Evolutionary conservation across 1,140 invertebrate genomes (phyloP), one percentile per base, ranked within the genome.

Genomic region (Cylas formicarius): DNA sequence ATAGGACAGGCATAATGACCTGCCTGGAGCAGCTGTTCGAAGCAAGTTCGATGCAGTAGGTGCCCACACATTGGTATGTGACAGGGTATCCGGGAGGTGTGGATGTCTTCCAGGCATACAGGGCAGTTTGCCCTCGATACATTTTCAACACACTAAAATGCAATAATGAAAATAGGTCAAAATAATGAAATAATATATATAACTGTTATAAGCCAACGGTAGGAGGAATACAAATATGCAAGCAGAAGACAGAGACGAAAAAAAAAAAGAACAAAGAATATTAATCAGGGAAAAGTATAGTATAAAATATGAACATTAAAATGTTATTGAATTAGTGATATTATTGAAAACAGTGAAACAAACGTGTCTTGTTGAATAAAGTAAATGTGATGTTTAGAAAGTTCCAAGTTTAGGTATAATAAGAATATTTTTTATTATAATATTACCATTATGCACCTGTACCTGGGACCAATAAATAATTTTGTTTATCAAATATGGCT

Each of bases 41-140:
- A 88, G 66, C 86, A 89, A 5, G 78, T 80, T 39, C 80, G 74
- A 65, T 90, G 88, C 50, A 90, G 67, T 39, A 90, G 67, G 71
- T 92, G 88, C 0, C 86, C 85, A 67, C 88, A 92, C 52, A 80
- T 75, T 2, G 86, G 87, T 66, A 91, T 86, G 67, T 88, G 84
- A 65, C 85, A 86, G 16, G 82, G 81, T 60, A 85, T 86, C 28
- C 86, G 74, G 28, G 86, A 90, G 11, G 88, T 90, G 65, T 92
- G 88, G 55, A 92, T 87, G 65, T 90, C 84, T 56, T 90, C 86
- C 37, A 90, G 61, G 54, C 88, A 92, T 20, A 92, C 84, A 2
- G 88, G 84, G 65, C 88, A 92, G 69, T 89, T 86, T 1, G 82
- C 77, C 8, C 82, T 77, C 1, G 86, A 89, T 5, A 88, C 83